These are phyloP conservation scores for Latrodectus geometricus DNA, from an alignment of 1,140 invertebrate species.

Conservation along the genomic window DNA sequence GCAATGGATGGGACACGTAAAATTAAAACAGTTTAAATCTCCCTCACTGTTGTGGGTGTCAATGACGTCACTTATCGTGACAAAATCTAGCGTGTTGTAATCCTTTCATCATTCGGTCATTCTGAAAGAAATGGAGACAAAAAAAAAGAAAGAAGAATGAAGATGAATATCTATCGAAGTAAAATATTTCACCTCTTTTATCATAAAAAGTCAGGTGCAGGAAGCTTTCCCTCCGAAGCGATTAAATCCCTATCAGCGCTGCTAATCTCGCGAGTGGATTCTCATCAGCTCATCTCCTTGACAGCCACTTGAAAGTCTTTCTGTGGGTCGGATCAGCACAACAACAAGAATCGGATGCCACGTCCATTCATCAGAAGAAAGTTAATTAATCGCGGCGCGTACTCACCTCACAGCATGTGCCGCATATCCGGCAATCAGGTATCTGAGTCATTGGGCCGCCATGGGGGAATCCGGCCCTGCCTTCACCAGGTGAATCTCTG, in stretches of 20 bases:
- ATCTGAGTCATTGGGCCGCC: conserved; percentile 47
- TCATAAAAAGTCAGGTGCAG: neutral
- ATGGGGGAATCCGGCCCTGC: conserved; percentile 10
- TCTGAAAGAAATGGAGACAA: neutral
- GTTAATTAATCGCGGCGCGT: neutral
- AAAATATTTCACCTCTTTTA: neutral
- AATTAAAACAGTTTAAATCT: too few relatives aligned
- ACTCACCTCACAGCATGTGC: conserved; percentile 50
- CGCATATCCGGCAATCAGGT: conserved; percentile 46
- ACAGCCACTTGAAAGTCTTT: neutral
- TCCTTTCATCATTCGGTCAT: too few relatives aligned
- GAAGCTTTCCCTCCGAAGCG: too few relatives aligned
- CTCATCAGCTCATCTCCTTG: conserved; percentile 8
- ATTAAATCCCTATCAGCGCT: too few relatives aligned
- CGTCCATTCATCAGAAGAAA: neutral
- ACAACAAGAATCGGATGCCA: neutral
- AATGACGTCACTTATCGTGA: neutral
- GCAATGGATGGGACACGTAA: too few relatives aligned
- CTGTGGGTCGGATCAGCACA: neutral
- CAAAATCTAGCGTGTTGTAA: neutral
- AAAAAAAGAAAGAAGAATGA: neutral
- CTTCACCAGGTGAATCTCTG: conserved; percentile 10
- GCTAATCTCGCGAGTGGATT: neutral
- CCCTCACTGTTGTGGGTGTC: too few relatives aligned
- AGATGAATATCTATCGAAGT: neutral